phyloP scores from a whole-genome alignment of 2,113 vertebrate genomes.

The Zosterops pallidus region DNA sequence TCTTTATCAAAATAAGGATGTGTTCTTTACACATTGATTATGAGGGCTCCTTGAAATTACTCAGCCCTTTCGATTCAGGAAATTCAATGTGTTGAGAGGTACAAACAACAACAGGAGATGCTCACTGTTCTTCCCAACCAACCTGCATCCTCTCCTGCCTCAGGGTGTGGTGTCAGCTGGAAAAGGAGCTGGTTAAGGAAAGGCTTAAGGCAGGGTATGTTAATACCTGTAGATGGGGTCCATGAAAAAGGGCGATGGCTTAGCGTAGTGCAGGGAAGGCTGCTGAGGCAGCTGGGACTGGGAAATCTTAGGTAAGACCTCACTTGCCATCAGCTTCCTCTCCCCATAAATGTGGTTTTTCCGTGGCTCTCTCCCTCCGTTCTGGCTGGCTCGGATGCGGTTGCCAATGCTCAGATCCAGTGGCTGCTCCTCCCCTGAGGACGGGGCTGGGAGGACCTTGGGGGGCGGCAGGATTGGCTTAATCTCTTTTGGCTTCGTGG shows the following conservation, averaged over 20 bases:
- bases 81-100: neutral
- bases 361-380: slow-evolving; percentile 82
- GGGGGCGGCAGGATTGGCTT: slow-evolving; percentile 75
- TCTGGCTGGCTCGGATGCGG: slow-evolving; percentile 88
- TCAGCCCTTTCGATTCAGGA: neutral
- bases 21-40: neutral
- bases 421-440: slow-evolving; percentile 88
- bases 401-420: slow-evolving; percentile 95
- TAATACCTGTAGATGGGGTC: slow-evolving; percentile 99
- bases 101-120: neutral
- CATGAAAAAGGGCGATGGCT: slow-evolving; percentile 99
- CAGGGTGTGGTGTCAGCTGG: neutral
- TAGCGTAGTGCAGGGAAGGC: slow-evolving; percentile 94
- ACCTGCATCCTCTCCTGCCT: neutral
- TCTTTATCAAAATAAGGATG: slow-evolving; percentile 53
- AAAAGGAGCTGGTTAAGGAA: neutral
- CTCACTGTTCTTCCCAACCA: neutral
- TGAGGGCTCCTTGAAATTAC: neutral
- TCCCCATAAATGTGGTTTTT: slow-evolving; percentile 91
- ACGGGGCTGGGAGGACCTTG: slow-evolving; percentile 73
- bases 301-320: slow-evolving; percentile 82
- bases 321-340: slow-evolving; percentile 77
- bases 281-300: slow-evolving; percentile 86
- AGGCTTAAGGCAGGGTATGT: slow-evolving; percentile 74
- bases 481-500: slow-evolving; percentile 91